phyloP scores from a whole-genome alignment of 2,113 vertebrate species.

The Trochalopteron elliotii region DNA sequence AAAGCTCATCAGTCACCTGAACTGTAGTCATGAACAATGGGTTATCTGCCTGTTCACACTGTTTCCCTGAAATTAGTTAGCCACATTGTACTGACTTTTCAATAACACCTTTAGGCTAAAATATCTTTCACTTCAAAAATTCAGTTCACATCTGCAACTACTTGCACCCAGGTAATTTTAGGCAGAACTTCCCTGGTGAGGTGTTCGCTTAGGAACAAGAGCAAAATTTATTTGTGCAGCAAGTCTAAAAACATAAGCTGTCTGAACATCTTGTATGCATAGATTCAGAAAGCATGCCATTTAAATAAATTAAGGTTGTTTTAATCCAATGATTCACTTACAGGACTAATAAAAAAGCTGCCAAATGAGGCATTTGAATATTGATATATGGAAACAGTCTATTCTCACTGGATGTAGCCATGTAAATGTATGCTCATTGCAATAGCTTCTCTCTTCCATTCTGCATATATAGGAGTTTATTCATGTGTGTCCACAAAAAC shows the following conservation, averaged over 20 bases:
- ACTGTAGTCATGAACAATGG: background rate
- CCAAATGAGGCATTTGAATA: background rate
- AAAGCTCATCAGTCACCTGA: background rate
- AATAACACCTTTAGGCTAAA: slow-evolving; percentile 11
- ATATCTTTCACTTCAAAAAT: slow-evolving; percentile 5
- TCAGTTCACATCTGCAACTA: background rate
- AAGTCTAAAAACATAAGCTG: background rate
- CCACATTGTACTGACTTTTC: slow-evolving; percentile 9
- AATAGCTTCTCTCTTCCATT: background rate
- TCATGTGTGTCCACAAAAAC: background rate
- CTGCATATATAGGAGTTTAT: background rate
- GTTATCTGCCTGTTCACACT: background rate
- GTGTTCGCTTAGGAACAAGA: slow-evolving; percentile 9
- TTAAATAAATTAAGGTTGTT: background rate
- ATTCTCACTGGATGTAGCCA: background rate
- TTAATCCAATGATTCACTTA: background rate
- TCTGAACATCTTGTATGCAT: background rate
- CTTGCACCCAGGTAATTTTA: background rate
- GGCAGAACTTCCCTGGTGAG: background rate
- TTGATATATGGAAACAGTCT: background rate
- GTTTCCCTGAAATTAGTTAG: background rate
- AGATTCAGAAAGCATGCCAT: background rate
- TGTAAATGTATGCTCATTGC: background rate
- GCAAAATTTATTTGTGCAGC: background rate
- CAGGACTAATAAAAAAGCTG: background rate